Evolutionary conservation across 2,888 invertebrate genomes (phyloP).

Genomic region (Xiphydria camelus): DNA sequence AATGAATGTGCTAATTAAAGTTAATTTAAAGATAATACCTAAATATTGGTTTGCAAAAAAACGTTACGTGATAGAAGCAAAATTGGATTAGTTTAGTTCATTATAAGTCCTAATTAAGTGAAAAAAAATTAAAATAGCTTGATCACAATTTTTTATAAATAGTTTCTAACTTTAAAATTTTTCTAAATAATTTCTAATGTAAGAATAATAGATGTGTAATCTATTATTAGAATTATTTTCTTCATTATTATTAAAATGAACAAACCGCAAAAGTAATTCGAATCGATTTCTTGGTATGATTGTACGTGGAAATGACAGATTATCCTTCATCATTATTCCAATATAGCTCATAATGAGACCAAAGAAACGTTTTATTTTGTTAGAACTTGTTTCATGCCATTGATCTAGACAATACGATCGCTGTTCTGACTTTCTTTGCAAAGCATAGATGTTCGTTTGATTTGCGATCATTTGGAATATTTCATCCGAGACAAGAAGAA

Average conservation of each 20-base stretch:
- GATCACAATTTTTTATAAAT: too few species aligned
- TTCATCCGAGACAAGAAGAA: constrained; percentile 16
- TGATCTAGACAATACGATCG: constrained; percentile 16
- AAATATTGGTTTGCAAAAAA: too few species aligned
- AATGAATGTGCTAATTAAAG: too few species aligned
- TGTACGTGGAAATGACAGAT: constrained; percentile 30
- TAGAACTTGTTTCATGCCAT: constrained; percentile 30
- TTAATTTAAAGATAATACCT: too few species aligned
- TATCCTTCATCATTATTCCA: constrained; percentile 34
- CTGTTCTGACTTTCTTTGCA: constrained; percentile 15
- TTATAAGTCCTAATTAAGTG: too few species aligned
- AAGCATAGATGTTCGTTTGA: constrained; percentile 18
- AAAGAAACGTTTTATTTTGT: constrained; percentile 36
- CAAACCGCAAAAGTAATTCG: constrained; percentile 35
- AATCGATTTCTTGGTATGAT: constrained; percentile 39
- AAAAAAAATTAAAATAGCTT: too few species aligned
- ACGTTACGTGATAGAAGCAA: too few species aligned
- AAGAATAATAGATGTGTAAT: too few species aligned
- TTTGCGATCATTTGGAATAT: constrained; percentile 20
- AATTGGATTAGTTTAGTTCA: too few species aligned
- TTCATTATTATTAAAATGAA: constrained; percentile 42
- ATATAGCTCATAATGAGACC: constrained; percentile 34
- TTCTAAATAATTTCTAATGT: constrained; percentile 34
- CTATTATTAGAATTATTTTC: constrained; percentile 34
- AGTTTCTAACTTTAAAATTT: constrained; percentile 28